These are phyloP conservation scores for Heteromyza rotundicornis DNA, from an alignment of 2,888 invertebrate genomes.

Conservation along the genomic window DNA sequence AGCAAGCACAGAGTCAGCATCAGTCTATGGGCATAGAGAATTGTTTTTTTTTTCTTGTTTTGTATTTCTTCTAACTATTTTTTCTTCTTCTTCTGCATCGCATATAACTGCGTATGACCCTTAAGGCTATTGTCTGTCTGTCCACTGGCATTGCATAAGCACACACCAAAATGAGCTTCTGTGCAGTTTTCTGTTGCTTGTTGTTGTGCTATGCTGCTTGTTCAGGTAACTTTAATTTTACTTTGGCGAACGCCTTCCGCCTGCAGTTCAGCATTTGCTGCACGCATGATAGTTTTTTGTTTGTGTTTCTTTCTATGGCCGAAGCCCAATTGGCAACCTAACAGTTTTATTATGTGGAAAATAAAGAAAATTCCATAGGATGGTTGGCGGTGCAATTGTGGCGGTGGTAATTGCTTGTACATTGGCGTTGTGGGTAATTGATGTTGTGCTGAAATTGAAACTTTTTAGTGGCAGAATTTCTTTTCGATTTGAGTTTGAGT, in stretches of 20 bases:
- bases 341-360: neutral
- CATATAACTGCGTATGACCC: neutral
- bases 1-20: no score
- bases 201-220: no score
- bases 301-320: neutral
- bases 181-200: neutral
- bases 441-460: neutral
- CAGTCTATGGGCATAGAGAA: neutral
- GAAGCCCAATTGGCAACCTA: neutral
- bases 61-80: no score
- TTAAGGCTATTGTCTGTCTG: slow-evolving; percentile 2
- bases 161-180: neutral
- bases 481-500: no score
- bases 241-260: neutral
- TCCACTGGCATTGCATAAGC: neutral
- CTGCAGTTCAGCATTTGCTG: neutral
- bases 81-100: no score
- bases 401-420: slow-evolving; percentile 3
- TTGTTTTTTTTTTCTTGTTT: no score
- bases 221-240: neutral
- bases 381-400: neutral
- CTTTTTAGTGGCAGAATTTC: no score
- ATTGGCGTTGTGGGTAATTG: neutral
- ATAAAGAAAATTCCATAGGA: neutral
- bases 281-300: neutral